Evolutionary conservation across 2,888 invertebrate genomes (phyloP).

Genomic region (Meteorus colon): DNA sequence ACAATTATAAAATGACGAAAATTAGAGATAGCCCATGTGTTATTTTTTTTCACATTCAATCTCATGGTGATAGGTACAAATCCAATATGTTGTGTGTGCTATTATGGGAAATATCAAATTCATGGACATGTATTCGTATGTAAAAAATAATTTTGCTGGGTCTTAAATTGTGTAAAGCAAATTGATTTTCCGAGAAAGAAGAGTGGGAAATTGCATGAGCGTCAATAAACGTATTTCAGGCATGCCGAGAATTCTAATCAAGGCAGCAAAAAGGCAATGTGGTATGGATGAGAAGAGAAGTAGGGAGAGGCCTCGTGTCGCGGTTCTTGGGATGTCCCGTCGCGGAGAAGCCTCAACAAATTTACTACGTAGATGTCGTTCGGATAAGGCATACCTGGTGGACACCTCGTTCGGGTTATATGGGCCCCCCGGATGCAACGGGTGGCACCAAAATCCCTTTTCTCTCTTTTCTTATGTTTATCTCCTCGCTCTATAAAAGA

Average conservation of each 20-base stretch:
- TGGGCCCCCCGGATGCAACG: slow-evolving; percentile 63
- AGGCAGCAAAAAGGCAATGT: slow-evolving; percentile 49
- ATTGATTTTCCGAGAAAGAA: slow-evolving; percentile 2
- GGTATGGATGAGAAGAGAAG: slow-evolving; percentile 15
- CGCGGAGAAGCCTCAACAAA: slow-evolving; percentile 64
- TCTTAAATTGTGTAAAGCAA: background rate
- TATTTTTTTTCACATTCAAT: background rate
- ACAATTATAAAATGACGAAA: background rate
- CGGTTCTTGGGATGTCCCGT: slow-evolving; percentile 52
- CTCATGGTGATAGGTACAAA: too few species aligned
- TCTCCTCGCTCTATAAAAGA: slow-evolving; percentile 14
- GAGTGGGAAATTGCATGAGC: slow-evolving; percentile 28
- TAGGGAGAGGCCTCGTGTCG: slow-evolving; percentile 32
- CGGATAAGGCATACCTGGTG: slow-evolving; percentile 71
- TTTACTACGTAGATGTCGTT: slow-evolving; percentile 68
- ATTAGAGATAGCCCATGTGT: background rate
- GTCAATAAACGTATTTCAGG: slow-evolving; percentile 60
- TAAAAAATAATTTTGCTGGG: background rate
- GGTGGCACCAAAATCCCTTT: slow-evolving; percentile 51
- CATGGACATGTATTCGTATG: too few species aligned
- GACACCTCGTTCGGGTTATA: slow-evolving; percentile 71
- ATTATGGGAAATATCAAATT: too few species aligned
- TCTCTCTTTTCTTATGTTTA: slow-evolving; percentile 36
- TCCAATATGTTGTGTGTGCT: too few species aligned
- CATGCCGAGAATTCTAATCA: slow-evolving; percentile 71